Percentiles rank a stretch among this genome's conserved stretches.
Conservation (phyloP, 2,888 invertebrate genomes). For the Polia nebulosa region DNA sequence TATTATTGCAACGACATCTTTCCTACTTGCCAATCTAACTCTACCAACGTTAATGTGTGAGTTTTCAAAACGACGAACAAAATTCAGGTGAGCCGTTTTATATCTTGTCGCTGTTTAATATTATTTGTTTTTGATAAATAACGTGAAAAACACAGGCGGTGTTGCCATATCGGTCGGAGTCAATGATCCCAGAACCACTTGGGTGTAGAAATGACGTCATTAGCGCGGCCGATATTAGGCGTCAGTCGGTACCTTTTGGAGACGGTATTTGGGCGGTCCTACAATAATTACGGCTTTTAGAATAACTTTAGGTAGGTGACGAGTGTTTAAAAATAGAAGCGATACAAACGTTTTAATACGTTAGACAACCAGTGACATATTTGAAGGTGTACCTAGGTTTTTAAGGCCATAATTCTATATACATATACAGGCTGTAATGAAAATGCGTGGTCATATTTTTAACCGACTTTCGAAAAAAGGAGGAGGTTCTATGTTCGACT, state of each 20-base stretch:
- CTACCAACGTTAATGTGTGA: constrained; percentile 17
- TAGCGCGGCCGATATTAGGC: constrained; percentile 15
- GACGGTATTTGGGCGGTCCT: background rate
- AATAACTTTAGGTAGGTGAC: background rate
- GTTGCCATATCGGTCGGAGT: constrained; percentile 28
- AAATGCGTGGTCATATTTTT: too few relatives aligned
- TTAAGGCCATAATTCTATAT: too few relatives aligned
- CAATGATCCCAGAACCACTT: constrained; percentile 45
- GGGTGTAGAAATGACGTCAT: constrained; percentile 47
- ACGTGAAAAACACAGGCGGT: constrained; percentile 5
- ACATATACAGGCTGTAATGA: too few relatives aligned
- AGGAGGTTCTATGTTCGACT: too few relatives aligned
- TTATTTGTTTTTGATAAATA: constrained; percentile 21
- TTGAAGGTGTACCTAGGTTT: too few relatives aligned
- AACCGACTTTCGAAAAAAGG: too few relatives aligned
- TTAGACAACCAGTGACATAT: too few relatives aligned
- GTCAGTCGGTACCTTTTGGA: background rate
- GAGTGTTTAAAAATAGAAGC: background rate
- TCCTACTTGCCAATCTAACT: background rate
- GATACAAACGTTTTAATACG: too few relatives aligned
- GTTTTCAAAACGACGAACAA: constrained; percentile 5
- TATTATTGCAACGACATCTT: too few relatives aligned
- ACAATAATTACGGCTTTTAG: constrained; percentile 2
- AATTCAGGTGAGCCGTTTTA: constrained; percentile 11
- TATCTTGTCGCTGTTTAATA: constrained; percentile 19